Evolutionary conservation across 2,888 invertebrate species (phyloP), one percentile per base, ranked within the genome.

Genomic region (Drosophila subquinaria): DNA sequence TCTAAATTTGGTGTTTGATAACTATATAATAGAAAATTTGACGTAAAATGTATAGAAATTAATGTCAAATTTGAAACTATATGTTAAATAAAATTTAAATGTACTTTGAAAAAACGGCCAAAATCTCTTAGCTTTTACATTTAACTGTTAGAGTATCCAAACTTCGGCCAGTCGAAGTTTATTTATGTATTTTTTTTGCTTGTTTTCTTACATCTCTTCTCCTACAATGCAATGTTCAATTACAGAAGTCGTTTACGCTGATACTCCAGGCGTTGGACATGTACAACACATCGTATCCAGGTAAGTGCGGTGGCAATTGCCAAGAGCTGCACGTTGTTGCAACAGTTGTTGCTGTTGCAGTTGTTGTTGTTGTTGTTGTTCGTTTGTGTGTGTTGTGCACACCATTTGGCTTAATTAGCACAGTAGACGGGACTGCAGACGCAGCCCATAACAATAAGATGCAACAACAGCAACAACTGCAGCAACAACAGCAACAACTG

Each of bases 191-290:
- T 20, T 33, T 20, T 38, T 8, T 30, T 33, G 47, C 67, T 73
- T 42, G 36, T 38, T 45, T 70, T 55, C 63, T 69, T 62, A 56
- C 56, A 56, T 20, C 56, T 56, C 33, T 10, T 63, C 61, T 70
- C 47, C 56, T 33, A 66, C 67, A 69, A 68, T 61, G 76, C 67
- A 69, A 68, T 61, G 76, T 89, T 83, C 81, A 90, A 92, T 95
- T 95, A 84, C 96, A 97, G 98, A 96, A 97, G 93, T 97, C 97
- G 87, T 98, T 98, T 94, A 98, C 98, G 87, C 94, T 98, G 91
- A 97, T 98, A 90, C 95, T 98, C 89, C 97, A 97, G 94, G 97
- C 97, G 76, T 95, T 97, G 94, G 97, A 98, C 94, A 95, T 96
- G 93, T 95, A 94, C 93, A 95, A 96, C 93, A 95, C 95, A 92